Percentiles rank a stretch among this genome's conserved stretches.
Conservation (phyloP, 2,888 invertebrate genomes). For the Unio pictorum region DNA sequence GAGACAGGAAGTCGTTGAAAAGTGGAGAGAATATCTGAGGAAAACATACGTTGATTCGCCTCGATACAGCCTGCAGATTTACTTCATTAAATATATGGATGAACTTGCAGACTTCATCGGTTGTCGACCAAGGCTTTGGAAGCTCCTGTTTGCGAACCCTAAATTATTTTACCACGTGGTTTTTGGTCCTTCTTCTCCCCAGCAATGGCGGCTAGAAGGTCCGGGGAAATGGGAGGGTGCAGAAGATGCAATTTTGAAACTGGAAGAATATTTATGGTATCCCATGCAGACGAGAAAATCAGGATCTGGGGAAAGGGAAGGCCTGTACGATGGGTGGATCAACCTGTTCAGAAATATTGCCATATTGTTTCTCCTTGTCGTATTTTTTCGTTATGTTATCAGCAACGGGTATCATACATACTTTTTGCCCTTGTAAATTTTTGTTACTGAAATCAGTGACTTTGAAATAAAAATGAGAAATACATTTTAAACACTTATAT, state of each 20-base stretch:
- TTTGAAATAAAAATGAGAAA: no score
- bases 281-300: constrained; percentile 41
- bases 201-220: constrained; percentile 45
- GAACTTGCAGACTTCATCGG: constrained; percentile 36
- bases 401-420: constrained; percentile 34
- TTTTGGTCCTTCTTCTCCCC: constrained; percentile 41
- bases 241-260: constrained; percentile 26
- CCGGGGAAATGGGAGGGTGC: constrained; percentile 47
- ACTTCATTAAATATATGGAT: constrained; percentile 46
- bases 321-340: constrained; percentile 47
- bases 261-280: constrained; percentile 39
- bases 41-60: constrained; percentile 42
- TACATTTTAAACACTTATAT: no score
- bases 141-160: constrained; percentile 36
- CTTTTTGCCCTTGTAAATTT: no score
- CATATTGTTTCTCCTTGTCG: constrained; percentile 14
- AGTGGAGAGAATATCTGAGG: constrained; percentile 31
- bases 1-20: constrained; percentile 23
- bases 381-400: constrained; percentile 21
- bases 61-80: constrained; percentile 41
- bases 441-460: no score
- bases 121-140: constrained; percentile 39
- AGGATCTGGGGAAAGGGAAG: constrained; percentile 37
- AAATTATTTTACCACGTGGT: constrained; percentile 35
- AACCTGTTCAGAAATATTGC: constrained; percentile 25